These are phyloP conservation scores for Saccopteryx bilineata DNA, from an alignment of 2,113 vertebrate genomes.

Conservation along the genomic window DNA sequence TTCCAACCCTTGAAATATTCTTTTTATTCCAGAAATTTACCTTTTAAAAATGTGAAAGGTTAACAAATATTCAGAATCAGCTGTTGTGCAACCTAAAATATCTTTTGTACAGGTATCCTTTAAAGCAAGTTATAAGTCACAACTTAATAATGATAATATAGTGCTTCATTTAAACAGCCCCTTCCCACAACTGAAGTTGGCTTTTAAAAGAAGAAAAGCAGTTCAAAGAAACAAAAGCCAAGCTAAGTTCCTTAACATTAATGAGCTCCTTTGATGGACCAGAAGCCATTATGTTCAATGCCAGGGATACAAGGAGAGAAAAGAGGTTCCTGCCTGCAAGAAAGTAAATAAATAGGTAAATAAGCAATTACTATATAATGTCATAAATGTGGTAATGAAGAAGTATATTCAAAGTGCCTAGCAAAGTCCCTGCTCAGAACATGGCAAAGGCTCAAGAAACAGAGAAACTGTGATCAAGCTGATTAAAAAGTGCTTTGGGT, in stretches of 20 bases:
- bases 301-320: background rate
- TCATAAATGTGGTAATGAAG: conserved; percentile 43
- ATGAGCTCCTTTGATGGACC: background rate
- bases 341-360: conserved; percentile 69
- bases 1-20: conserved; percentile 7
- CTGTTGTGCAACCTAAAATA: conserved; percentile 30
- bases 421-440: background rate
- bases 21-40: conserved; percentile 54
- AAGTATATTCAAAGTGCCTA: conserved; percentile 41
- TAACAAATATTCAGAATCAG: conserved; percentile 31
- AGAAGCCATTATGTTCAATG: conserved; percentile 52
- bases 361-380: conserved; percentile 45
- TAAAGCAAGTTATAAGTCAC: conserved; percentile 33
- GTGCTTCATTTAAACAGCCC: background rate
- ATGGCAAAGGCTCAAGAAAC: conserved; percentile 18
- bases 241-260: conserved; percentile 28
- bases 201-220: conserved; percentile 50
- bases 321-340: conserved; percentile 45
- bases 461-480: conserved; percentile 6
- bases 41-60: conserved; percentile 23
- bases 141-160: conserved; percentile 33
- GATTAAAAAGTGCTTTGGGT: conserved; percentile 54
- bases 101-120: conserved; percentile 49
- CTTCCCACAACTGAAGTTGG: background rate
- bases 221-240: conserved; percentile 33